phyloP scores from a whole-genome alignment of 2,888 invertebrate genomes.

The Penaeus monodon region DNA sequence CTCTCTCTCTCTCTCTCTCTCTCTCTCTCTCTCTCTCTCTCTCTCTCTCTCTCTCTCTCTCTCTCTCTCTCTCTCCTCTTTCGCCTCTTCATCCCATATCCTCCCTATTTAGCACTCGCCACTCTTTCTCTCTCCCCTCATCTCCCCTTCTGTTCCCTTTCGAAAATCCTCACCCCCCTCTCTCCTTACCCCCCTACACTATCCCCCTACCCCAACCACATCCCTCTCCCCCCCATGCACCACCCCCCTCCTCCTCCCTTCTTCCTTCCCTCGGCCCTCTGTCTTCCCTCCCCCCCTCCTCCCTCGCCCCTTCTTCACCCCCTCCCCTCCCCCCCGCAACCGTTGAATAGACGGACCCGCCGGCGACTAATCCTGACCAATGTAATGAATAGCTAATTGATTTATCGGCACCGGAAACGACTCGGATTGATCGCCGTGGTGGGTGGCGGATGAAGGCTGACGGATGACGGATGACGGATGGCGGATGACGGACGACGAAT shows the following conservation, averaged over 20 bases:
- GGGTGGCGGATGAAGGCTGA: background rate
- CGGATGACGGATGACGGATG: no score
- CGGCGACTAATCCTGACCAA: slow-evolving; percentile 44
- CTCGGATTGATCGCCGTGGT: slow-evolving; percentile 23
- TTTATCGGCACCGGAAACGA: slow-evolving; percentile 32
- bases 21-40: background rate
- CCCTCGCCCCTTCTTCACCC: background rate
- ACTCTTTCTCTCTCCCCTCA: background rate
- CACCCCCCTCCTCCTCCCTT: background rate
- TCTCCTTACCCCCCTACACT: background rate
- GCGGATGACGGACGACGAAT: no score
- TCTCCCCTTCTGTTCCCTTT: background rate
- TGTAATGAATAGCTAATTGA: slow-evolving; percentile 52
- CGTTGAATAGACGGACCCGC: slow-evolving; percentile 27
- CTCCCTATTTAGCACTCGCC: background rate
- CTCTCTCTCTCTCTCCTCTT: background rate
- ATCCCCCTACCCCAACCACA: background rate
- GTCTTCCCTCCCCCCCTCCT: background rate
- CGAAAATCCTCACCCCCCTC: background rate
- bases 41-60: background rate
- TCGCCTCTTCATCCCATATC: background rate
- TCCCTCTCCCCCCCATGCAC: background rate
- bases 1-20: background rate
- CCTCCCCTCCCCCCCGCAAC: background rate
- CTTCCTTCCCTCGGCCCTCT: background rate